Conservation (phyloP, 1,140 invertebrate species). For the Calosoma granatense region DNA sequence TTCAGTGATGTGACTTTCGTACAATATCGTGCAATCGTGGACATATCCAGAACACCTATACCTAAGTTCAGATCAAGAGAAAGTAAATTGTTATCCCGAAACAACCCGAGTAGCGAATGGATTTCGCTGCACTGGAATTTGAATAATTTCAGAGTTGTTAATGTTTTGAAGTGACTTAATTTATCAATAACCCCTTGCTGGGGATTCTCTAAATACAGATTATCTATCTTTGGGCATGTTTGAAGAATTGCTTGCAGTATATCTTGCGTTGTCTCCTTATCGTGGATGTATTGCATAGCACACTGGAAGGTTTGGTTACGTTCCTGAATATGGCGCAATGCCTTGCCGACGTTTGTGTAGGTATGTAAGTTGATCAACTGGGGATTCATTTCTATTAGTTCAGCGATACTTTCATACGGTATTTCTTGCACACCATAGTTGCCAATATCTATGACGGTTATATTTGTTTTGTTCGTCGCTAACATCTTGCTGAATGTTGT, state of each 20-base stretch:
- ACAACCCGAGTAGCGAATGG: background rate
- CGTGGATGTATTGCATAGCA: conserved; percentile 49
- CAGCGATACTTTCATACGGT: conserved; percentile 43
- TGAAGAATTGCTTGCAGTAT: conserved; percentile 44
- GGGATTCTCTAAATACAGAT: conserved; percentile 48
- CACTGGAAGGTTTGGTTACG: conserved; percentile 42
- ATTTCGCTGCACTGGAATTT: conserved; percentile 46
- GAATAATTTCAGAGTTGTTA: conserved; percentile 48
- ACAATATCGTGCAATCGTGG: conserved; percentile 38
- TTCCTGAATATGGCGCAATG: conserved; percentile 41
- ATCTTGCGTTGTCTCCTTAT: conserved; percentile 43
- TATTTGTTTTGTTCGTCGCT: conserved; percentile 33
- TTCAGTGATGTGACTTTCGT: conserved; percentile 47
- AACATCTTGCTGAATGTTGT: conserved; percentile 12
- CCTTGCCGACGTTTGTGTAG: conserved; percentile 51
- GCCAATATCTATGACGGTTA: conserved; percentile 51
- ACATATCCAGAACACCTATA: background rate
- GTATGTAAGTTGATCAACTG: conserved; percentile 48
- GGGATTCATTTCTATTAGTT: conserved; percentile 46
- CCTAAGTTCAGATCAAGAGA: background rate
- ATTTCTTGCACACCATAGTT: conserved; percentile 53
- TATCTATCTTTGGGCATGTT: conserved; percentile 47
- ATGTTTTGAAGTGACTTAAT: conserved; percentile 38
- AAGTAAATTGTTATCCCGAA: background rate
- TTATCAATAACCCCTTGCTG: conserved; percentile 40